Evolutionary conservation across 2,797 vertebrate genomes (phyloP).

Genomic region (Todus mexicanus): DNA sequence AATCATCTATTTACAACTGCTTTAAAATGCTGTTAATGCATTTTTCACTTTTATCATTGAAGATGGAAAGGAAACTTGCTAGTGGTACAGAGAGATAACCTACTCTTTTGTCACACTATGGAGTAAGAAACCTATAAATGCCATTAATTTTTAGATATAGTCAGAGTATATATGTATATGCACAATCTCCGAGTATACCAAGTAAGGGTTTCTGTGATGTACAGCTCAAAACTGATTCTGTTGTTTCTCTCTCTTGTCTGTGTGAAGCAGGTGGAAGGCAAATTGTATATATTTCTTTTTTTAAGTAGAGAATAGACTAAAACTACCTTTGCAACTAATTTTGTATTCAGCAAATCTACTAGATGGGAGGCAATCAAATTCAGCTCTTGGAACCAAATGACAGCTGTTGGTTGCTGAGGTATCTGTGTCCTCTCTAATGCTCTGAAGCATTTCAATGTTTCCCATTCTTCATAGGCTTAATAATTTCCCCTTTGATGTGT

Average conservation of each 20-base stretch:
- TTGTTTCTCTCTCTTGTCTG: background rate
- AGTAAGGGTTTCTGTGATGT: background rate
- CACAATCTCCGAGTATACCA: too few species aligned
- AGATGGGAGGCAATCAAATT: background rate
- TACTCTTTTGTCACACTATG: background rate
- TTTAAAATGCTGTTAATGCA: background rate
- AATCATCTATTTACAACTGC: background rate
- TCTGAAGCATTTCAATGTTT: background rate
- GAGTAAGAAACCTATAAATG: background rate
- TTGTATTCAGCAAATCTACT: background rate
- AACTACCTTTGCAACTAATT: background rate
- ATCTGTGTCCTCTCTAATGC: background rate
- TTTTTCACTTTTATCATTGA: background rate
- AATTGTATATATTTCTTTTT: background rate
- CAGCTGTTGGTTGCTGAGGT: background rate
- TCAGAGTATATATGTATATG: too few species aligned
- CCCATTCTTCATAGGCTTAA: background rate
- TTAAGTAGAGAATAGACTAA: background rate
- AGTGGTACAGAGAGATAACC: background rate
- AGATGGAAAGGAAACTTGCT: background rate
- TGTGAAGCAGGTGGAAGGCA: background rate
- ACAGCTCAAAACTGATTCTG: background rate
- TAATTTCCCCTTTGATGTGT: background rate
- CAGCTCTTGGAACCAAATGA: background rate
- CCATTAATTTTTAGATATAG: background rate